Evolutionary conservation across 2,113 vertebrate species (phyloP).

Genomic region (Cettia cetti): DNA sequence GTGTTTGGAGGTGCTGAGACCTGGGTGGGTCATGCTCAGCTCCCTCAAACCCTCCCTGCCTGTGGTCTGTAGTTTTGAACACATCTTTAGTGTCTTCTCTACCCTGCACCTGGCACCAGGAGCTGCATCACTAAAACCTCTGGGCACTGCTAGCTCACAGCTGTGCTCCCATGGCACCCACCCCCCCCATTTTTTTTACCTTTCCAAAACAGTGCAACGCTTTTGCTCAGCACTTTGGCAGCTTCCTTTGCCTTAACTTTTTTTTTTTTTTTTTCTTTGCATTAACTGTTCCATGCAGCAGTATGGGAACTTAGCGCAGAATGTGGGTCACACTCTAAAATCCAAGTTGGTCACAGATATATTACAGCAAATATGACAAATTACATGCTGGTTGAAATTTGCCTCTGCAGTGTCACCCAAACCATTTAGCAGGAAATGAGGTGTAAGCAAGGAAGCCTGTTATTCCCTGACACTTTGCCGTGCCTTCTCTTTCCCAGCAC

Average conservation of each 20-base stretch:
- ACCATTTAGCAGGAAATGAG: not conserved
- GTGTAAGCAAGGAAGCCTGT: not conserved
- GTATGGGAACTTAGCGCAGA: not conserved
- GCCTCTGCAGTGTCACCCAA: not conserved
- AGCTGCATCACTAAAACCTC: not conserved
- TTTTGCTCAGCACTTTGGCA: not conserved
- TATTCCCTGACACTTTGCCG: not conserved
- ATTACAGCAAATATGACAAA: not conserved
- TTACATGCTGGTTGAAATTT: not conserved
- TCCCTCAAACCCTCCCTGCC: not conserved
- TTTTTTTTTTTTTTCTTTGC: not conserved
- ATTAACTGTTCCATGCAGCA: not conserved
- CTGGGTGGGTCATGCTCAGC: not conserved
- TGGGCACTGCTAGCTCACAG: not conserved
- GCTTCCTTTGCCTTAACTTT: not conserved
- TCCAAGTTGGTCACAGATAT: not conserved
- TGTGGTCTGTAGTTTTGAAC: not conserved
- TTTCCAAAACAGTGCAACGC: not conserved
- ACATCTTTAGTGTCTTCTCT: not conserved
- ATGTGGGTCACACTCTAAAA: not conserved
- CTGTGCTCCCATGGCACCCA: not conserved
- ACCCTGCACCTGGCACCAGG: not conserved
- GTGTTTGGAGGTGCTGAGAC: not conserved
- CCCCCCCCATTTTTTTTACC: not conserved
- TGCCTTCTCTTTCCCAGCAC: not conserved